Evolutionary conservation across 64 coral and sea anemone species (phyloP).

Genomic region (Platygyra sinensis): DNA sequence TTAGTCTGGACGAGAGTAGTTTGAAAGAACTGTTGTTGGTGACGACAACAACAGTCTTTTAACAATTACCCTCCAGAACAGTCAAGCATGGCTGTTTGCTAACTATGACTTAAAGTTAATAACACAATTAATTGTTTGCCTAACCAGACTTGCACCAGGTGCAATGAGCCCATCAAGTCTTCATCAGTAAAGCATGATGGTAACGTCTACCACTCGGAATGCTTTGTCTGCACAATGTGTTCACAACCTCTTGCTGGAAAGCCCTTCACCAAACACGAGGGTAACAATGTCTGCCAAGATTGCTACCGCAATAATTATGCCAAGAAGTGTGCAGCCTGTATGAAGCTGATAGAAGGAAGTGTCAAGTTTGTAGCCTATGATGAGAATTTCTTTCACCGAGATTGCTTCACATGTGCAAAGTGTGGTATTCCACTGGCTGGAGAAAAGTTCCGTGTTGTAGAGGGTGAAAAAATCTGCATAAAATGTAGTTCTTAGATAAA

Average conservation of each 20-base stretch:
- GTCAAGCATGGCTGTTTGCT: too few species aligned
- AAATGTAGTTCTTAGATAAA: slow-evolving; percentile 33
- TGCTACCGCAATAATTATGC: slow-evolving; percentile 90
- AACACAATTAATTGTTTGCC: too few species aligned
- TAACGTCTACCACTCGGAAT: slow-evolving; percentile 85
- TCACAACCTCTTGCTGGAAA: slow-evolving; percentile 84
- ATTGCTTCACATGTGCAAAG: slow-evolving; percentile 92
- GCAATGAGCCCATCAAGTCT: slow-evolving; percentile 82
- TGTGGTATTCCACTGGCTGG: slow-evolving; percentile 83
- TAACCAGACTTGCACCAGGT: slow-evolving; percentile 76
- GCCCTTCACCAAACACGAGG: slow-evolving; percentile 92
- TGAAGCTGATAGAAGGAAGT: slow-evolving; percentile 92
- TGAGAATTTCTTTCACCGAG: slow-evolving; percentile 89
- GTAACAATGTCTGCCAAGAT: slow-evolving; percentile 81
- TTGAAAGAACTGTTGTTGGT: too few species aligned
- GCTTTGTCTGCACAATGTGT: slow-evolving; percentile 81
- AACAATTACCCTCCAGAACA: too few species aligned
- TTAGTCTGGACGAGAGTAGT: too few species aligned
- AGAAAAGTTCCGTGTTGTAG: slow-evolving; percentile 89
- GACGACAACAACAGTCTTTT: too few species aligned
- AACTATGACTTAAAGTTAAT: too few species aligned
- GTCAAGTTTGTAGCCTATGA: slow-evolving; percentile 96
- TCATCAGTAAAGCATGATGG: slow-evolving; percentile 85
- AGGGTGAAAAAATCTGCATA: slow-evolving; percentile 78
- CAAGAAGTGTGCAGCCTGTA: slow-evolving; percentile 80